Evolutionary conservation across 2,797 vertebrate genomes (phyloP), one percentile per base, ranked within the genome.

Genomic region (Tinamus major): DNA sequence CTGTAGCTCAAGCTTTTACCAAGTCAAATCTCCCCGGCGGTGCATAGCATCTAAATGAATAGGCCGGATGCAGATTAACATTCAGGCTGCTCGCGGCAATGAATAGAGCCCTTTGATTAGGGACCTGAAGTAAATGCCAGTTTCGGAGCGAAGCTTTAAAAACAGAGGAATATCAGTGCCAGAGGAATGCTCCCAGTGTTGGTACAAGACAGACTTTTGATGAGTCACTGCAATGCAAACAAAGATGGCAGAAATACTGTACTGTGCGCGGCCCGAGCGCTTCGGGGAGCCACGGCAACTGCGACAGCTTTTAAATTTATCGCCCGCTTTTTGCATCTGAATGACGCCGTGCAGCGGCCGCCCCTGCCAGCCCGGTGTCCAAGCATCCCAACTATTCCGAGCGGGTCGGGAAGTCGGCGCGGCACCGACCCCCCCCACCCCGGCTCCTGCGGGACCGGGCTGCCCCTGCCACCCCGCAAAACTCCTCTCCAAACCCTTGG

Each of bases 201-300:
- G 98, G 98, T 98, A 97, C 98, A 97, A 97, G 98, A 97, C 97
- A 98, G 97, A 98, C 97, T 98, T 98, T 97, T 98, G 98, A 98
- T 98, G 98, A 98, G 97, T 98, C 98, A 98, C 97, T 97, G 98
- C 97, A 98, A 98, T 97, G 97, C 98, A 98, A 98, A 98, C 98
- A 98, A 98, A 98, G 98, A 98, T 98, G 98, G 98, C 98, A 98
- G 98, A 97, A 97, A 96, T 95, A 97, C 97, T 96, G 98, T 97
- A 97, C 97, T 96, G 97, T 97, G 94, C 96, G 97, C 87, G 97
- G 96, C 97, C 96, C 98, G 94, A 96, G 91, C 89, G 97, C 98
- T 97, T 85, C 95, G 96, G 62, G 97, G 96, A 96, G 97, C 98
- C 97, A 95, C 98, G 93, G 98, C 97, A 94, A 97, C 97, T 91